These are phyloP conservation scores for Crocidura indochinensis DNA, from an alignment of 2,797 vertebrate genomes.

Conservation along the genomic window DNA sequence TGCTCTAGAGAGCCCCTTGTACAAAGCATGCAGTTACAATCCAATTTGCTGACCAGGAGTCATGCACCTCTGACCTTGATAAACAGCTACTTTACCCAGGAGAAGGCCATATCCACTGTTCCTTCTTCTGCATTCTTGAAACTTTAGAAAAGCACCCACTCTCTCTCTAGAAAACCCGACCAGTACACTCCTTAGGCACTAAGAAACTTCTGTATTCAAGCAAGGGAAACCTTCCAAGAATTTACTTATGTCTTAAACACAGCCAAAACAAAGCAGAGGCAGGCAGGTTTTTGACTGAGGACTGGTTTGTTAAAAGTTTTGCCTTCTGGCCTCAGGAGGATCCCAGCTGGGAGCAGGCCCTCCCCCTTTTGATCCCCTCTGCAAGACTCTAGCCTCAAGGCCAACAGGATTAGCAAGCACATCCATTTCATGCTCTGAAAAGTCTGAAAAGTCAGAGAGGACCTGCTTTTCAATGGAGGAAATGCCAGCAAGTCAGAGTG, in stretches of 20 bases:
- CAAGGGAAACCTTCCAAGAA: conserved; percentile 59
- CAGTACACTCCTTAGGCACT: not conserved
- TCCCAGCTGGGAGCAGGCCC: conserved; percentile 62
- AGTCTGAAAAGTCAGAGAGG: conserved; percentile 87
- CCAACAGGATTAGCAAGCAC: conserved; percentile 89
- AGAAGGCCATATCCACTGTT: conserved; percentile 63
- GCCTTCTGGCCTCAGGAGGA: conserved; percentile 30
- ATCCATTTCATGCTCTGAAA: conserved; percentile 93
- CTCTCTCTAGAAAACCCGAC: conserved; percentile 11
- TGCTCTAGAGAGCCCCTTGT: not conserved
- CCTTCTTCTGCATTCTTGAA: conserved; percentile 63
- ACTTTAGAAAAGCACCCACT: conserved; percentile 51
- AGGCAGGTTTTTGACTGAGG: conserved; percentile 32
- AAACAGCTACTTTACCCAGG: conserved; percentile 40
- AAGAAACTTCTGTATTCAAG: conserved; percentile 66
- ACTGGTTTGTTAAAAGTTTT: conserved; percentile 36
- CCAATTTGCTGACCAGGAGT: conserved; percentile 23
- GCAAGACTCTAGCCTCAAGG: conserved; percentile 81
- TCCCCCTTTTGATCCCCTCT: conserved; percentile 83
- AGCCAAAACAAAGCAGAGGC: conserved; percentile 73
- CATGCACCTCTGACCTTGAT: conserved; percentile 19
- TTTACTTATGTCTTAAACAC: conserved; percentile 61
- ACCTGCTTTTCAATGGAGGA: conserved; percentile 86
- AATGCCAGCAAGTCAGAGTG: conserved; percentile 87
- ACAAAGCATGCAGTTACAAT: not conserved